Evolutionary conservation across 2,113 vertebrate species (phyloP), one percentile per base, ranked within the genome.

Genomic region (Eretmochelys imbricata): DNA sequence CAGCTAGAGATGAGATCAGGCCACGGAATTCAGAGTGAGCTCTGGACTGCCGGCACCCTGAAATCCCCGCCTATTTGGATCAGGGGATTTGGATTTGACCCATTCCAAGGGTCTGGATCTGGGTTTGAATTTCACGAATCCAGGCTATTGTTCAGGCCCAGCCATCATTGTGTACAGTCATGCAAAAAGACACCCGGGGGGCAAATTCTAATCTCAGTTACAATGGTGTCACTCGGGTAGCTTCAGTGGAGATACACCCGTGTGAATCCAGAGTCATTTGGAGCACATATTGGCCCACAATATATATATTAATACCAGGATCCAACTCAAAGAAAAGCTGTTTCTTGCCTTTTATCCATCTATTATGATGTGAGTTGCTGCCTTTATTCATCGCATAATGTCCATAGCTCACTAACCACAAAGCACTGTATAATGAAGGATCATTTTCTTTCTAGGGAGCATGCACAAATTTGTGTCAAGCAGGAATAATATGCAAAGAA

Each of bases 381-480:
- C 48, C 27, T 80, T 50, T 50, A 31, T 50, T 80, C 48, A 14
- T 8, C 8, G 42, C 42, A 48, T 48, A 82, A 35, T 0, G 0
- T 31, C 83, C 35, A 6, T 59, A 84, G 24, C 82, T 49, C 62
- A 3, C 12, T 72, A 53, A 38, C 49, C 0, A 2, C 38, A 16
- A 42, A 69, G 86, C 35, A 31, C 59, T 10, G 49, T 11, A 29
- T 69, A 55, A 46, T 2, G 17, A 50, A 91, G n/a, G 35, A 72
- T 48, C 4, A 54, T 48, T 93, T 93, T 82, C 53, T 91, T 89
- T 27, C 85, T 22, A 87, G 85, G 65, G 75, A 93, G 75, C 12
- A 4, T 2, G 54, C 25, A 50, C 84, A 85, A 82, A 81, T 27
- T 17, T 29, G 19, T 48, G 57, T 91, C 31, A 2, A 29, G 80